Conservation (phyloP, 2,888 invertebrate genomes). For the Trichogramma dendrolimi region DNA sequence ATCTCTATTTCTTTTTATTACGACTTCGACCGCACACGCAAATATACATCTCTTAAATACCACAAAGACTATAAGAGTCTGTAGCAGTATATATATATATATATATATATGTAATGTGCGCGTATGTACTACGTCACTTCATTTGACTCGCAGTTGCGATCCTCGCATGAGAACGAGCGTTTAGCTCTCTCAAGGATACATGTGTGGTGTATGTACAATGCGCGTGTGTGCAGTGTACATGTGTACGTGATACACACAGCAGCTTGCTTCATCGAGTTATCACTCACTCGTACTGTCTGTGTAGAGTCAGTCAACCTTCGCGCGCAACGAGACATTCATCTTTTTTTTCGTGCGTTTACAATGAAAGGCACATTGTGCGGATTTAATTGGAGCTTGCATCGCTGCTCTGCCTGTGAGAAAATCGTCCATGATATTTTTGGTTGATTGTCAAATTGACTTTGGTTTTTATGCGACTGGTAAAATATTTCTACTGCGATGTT, state of each 20-base stretch:
- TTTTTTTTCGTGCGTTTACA: neutral
- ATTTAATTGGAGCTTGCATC: neutral
- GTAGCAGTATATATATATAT: too few species aligned
- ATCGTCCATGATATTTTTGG: too few species aligned
- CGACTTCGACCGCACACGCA: too few species aligned
- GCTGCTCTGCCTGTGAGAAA: neutral
- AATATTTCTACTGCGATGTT: too few species aligned
- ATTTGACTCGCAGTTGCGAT: neutral
- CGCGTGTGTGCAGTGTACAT: too few species aligned
- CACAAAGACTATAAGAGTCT: too few species aligned
- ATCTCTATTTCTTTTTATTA: too few species aligned
- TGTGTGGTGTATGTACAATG: neutral
- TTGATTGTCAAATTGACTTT: too few species aligned
- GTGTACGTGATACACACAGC: neutral
- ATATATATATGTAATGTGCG: too few species aligned
- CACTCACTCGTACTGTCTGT: constrained; percentile 2
- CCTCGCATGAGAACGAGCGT: constrained; percentile 13
- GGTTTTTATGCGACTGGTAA: too few species aligned
- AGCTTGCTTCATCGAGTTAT: constrained; percentile 15
- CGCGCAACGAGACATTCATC: neutral
- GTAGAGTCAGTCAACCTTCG: constrained; percentile 13
- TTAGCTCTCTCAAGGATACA: constrained; percentile 16
- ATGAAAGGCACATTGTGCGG: neutral
- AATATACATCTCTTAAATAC: too few species aligned
- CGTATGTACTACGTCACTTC: neutral